Base-by-base conservation (phyloP, 2,113 vertebrate genomes). In the Tragulus kanchil region DNA sequence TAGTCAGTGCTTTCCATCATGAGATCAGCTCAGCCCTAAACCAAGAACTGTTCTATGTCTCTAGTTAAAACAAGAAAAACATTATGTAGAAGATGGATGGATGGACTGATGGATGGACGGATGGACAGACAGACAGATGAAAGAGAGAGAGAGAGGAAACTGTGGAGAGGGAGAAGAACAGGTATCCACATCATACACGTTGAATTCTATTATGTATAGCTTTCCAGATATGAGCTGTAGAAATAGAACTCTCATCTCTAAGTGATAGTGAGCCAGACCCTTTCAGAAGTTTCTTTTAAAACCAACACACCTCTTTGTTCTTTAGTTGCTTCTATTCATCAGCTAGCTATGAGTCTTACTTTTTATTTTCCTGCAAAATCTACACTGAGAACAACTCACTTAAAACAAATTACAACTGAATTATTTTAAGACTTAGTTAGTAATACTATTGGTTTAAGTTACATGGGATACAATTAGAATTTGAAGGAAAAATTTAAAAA, bases 401-500 rank as follows among this genome's bases (percentile, higher is more conserved):
- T 82, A 13, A 45, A 42, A 78, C 26, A 93, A 92, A 79, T 42
- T 54, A 42, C 19, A 23, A 83, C 0, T 36, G 62, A 87, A 50
- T 96, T 94, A 50, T 42, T 93, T 85, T 61, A 93, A 93, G 31
- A 84, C 48, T 48, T 25, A 85, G 17, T 48, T 25, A 85, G 17
- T 31, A 52, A 65, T 83, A 62, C 16, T 26, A 26, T 14, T 56
- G 10, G 8, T 50, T 86, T 82, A 36, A 13, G 85, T 71, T 62
- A 65, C 10, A 45, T 50, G 8, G 42, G 31, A 90, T 8, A 69
- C 26, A 93, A 69, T 9, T 48, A 92, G 67, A 91, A 78, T 50
- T 21, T 85, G 83, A 95, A 81, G 42, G 67, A 93, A 95, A 65
- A 93, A 85, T n/a, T n/a, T n/a, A n/a, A n/a, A n/a, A n/a, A 36